Base-by-base conservation (phyloP, 1,140 invertebrate species). In the Tribolium madens region DNA sequence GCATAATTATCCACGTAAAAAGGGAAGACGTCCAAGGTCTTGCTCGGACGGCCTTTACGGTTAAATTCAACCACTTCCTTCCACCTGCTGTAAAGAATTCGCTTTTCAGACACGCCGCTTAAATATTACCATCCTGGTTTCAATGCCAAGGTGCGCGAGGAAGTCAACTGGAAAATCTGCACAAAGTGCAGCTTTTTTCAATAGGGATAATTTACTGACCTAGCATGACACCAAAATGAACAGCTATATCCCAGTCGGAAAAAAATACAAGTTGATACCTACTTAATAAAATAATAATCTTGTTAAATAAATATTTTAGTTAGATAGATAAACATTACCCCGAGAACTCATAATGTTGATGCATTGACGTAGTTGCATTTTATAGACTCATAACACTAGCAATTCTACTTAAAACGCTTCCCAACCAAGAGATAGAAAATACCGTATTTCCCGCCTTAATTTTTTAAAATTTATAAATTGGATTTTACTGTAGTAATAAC, bases 21-120 rank as follows among this genome's bases (percentile, higher is more conserved):
- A 64, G 57, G 57, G 57, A 33, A 64, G 21, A 64, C 31, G 57
- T 57, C 53, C 57, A 64, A 64, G 57, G 57, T 64, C 57, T 57
- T 64, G n/a, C n/a, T 13, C 57, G 26, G 26, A 64, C 57, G 57
- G 26, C 57, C 57, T 64, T 64, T 57, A 57, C 52, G 52, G 15
- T 57, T 57, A 57, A 57, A 57, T 57, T 64, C 9, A 64, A 64
- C 26, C 13, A 64, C 57, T 64, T 64, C 57, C 57, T 64, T 64
- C 57, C 57, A 64, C 57, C 57, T 64, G 57, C 9, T 10, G 7
- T 64, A 64, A 64, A 64, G 57, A 64, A 64, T 64, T 64, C 21
- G 10, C 57, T 64, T 26, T 26, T 57, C 52, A 17, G 14, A 17
- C 52, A 57, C 7, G 18, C 52, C 10, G 57, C 18, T 64, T 18